These are phyloP conservation scores for Drosophila pseudotalamancana DNA, from an alignment of 2,888 invertebrate species.

Conservation along the genomic window DNA sequence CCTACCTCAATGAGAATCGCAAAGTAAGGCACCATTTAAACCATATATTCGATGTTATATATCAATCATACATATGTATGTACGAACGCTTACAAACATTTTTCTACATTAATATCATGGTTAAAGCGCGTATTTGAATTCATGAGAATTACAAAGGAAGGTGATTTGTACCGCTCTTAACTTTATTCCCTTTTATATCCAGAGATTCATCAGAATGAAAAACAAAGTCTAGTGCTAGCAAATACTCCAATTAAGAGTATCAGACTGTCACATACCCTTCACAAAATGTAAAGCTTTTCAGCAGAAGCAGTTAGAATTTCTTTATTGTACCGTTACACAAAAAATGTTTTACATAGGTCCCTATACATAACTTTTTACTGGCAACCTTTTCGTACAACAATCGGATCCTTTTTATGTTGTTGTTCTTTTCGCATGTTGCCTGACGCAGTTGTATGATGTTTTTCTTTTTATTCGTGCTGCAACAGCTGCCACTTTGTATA, in stretches of 20 bases:
- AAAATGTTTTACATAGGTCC: too few species aligned
- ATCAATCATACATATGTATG: neutral
- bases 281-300: rapidly evolving
- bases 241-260: neutral
- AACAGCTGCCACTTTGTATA: conserved; percentile 46
- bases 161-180: too few species aligned
- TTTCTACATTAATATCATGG: too few species aligned
- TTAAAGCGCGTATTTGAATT: neutral
- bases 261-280: neutral
- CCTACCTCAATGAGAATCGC: too few species aligned
- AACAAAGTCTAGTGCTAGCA: neutral
- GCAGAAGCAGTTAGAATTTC: too few species aligned
- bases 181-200: neutral
- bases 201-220: neutral
- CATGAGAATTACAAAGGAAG: conserved; percentile 1
- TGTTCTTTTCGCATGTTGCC: conserved; percentile 14
- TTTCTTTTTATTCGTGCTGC: conserved; percentile 22
- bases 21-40: too few species aligned
- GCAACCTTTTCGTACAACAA: neutral
- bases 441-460: neutral
- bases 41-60: too few species aligned
- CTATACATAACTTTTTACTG: neutral
- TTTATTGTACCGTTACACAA: too few species aligned
- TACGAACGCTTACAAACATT: neutral
- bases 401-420: neutral